These are phyloP conservation scores for Cochlearius cochlearius DNA, from an alignment of 2,113 vertebrate genomes.

Conservation along the genomic window DNA sequence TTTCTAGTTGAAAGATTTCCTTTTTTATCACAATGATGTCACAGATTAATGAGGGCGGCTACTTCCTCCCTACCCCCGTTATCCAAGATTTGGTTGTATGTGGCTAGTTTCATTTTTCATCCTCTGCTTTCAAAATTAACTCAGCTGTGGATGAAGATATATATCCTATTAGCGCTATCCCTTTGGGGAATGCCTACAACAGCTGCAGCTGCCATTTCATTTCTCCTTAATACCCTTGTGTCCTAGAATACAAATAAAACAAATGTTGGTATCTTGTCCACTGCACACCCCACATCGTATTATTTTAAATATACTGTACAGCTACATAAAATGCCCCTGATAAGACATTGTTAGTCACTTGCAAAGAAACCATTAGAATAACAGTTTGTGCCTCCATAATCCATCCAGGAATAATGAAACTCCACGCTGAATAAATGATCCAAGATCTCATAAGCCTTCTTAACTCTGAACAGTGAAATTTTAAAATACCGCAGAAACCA, in stretches of 20 bases:
- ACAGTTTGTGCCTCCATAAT: conserved; percentile 24
- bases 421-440: conserved; percentile 24
- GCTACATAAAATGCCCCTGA: conserved; percentile 1
- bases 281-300: neutral
- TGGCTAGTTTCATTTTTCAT: conserved; percentile 50
- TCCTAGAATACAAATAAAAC: conserved; percentile 68
- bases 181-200: conserved; percentile 50
- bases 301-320: neutral
- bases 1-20: conserved; percentile 15
- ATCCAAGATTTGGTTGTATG: conserved; percentile 17
- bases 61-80: neutral
- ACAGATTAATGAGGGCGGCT: neutral
- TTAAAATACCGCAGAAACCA: conserved; percentile 33
- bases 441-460: conserved; percentile 53
- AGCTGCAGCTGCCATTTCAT: conserved; percentile 70
- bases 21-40: conserved; percentile 29
- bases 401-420: conserved; percentile 28
- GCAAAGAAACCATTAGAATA: conserved; percentile 1
- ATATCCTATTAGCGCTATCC: conserved; percentile 57
- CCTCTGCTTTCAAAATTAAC: conserved; percentile 50
- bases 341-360: conserved; percentile 14
- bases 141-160: conserved; percentile 56
- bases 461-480: conserved; percentile 32
- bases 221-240: conserved; percentile 67
- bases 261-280: conserved; percentile 41